Conservation (phyloP, 2,113 vertebrate species). For the Climacteris rufus region DNA sequence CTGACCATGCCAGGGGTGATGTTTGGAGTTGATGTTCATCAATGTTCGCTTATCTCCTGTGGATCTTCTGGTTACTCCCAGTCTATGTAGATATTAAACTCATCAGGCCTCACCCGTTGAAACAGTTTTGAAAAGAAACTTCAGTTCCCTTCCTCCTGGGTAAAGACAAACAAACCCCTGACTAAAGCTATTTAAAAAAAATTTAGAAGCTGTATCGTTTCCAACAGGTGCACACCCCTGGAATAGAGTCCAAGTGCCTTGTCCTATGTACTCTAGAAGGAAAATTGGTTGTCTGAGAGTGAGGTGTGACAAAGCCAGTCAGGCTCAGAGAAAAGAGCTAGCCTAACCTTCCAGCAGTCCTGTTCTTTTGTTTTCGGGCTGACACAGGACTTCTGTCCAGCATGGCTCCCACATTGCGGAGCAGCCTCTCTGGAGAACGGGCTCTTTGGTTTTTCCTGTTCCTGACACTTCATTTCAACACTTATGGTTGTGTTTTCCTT, state of each 20-base stretch:
- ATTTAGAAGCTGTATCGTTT: too few relatives aligned
- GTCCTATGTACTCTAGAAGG: neutral
- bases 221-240: neutral
- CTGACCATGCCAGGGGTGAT: too few relatives aligned
- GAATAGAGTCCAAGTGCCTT: neutral
- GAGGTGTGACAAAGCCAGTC: neutral
- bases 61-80: too few relatives aligned
- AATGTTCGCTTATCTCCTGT: too few relatives aligned
- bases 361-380: neutral
- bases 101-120: too few relatives aligned
- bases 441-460: neutral
- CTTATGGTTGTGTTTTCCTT: neutral
- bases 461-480: neutral
- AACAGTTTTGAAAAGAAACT: too few relatives aligned
- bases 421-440: neutral
- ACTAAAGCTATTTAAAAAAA: too few relatives aligned
- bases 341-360: neutral
- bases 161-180: too few relatives aligned
- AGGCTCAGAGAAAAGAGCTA: neutral
- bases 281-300: neutral
- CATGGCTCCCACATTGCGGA: neutral
- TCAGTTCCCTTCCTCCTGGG: too few relatives aligned
- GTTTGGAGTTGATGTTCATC: too few relatives aligned
- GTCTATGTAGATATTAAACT: too few relatives aligned
- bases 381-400: neutral